Percentiles rank a stretch among this genome's conserved stretches.
phyloP scores from a whole-genome alignment of 2,797 vertebrate genomes.

The Sebastes kiyomatsui region DNA sequence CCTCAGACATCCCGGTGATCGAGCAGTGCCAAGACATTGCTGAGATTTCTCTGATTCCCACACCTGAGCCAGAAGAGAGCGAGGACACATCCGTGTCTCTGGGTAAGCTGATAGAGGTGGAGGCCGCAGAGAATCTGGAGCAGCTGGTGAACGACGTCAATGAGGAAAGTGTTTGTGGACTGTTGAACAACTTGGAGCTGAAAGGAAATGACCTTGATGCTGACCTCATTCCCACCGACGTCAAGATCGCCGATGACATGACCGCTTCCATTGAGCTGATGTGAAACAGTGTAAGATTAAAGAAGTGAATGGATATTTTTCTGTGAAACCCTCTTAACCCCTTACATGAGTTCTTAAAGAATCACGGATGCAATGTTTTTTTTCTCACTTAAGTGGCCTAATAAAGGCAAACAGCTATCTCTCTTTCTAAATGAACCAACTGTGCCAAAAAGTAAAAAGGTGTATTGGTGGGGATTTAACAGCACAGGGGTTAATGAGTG shows the following conservation, averaged over 20 bases:
- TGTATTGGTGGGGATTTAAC: slow-evolving; percentile 2
- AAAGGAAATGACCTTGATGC: slow-evolving; percentile 63
- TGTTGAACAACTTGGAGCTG: slow-evolving; percentile 61
- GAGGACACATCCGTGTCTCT: slow-evolving; percentile 26
- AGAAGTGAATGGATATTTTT: slow-evolving; percentile 33
- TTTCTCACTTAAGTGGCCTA: slow-evolving; percentile 31
- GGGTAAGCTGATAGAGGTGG: slow-evolving; percentile 36
- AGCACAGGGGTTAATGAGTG: background rate
- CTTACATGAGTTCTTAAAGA: slow-evolving; percentile 40
- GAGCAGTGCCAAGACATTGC: slow-evolving; percentile 26
- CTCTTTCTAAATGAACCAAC: slow-evolving; percentile 18
- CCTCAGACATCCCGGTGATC: slow-evolving; percentile 1
- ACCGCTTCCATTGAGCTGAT: slow-evolving; percentile 61
- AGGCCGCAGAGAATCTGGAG: slow-evolving; percentile 46
- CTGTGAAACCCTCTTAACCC: slow-evolving; percentile 36
- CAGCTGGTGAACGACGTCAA: slow-evolving; percentile 50
- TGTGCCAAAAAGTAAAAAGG: slow-evolving; percentile 12
- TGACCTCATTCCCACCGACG: slow-evolving; percentile 70
- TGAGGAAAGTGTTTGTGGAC: slow-evolving; percentile 49
- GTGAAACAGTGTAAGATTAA: slow-evolving; percentile 44
- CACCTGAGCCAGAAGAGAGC: slow-evolving; percentile 21
- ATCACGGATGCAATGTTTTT: slow-evolving; percentile 14
- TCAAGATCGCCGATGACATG: slow-evolving; percentile 44
- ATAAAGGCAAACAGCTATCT: slow-evolving; percentile 27
- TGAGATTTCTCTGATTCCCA: slow-evolving; percentile 21